phyloP scores from a whole-genome alignment of 2,113 vertebrate species.

The Eptatretus burgeri region DNA sequence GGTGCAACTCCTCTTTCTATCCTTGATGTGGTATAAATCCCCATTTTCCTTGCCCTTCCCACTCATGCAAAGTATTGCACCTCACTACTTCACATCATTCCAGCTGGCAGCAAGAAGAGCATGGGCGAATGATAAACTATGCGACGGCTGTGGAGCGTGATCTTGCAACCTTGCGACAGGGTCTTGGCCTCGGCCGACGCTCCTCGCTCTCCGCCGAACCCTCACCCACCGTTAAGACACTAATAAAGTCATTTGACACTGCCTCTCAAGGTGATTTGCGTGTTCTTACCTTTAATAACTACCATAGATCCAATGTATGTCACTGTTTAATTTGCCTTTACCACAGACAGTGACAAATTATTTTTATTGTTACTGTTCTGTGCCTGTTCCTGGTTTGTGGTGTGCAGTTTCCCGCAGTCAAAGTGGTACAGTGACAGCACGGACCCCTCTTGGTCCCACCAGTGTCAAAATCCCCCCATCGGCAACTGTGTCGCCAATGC shows the following conservation, averaged over 20 bases:
- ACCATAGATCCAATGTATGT: too few relatives aligned
- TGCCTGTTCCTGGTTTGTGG: neutral
- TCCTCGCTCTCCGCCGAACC: constrained; percentile 75
- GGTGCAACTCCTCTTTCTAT: too few relatives aligned
- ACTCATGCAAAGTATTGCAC: too few relatives aligned
- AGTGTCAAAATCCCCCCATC: constrained; percentile 77
- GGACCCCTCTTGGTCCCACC: constrained; percentile 71
- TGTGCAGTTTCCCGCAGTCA: constrained; percentile 13
- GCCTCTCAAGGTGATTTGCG: constrained; percentile 40
- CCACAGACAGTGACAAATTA: neutral
- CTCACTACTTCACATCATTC: neutral
- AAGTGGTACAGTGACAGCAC: constrained; percentile 31
- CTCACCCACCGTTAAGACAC: constrained; percentile 69
- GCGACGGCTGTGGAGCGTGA: constrained; percentile 87
- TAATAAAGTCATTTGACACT: constrained; percentile 84
- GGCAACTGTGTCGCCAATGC: constrained; percentile 73
- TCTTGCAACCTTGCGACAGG: constrained; percentile 55
- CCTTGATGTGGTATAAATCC: too few relatives aligned
- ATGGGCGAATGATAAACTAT: constrained; percentile 79
- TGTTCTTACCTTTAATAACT: too few relatives aligned
- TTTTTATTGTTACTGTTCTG: too few relatives aligned
- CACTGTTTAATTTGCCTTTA: neutral
- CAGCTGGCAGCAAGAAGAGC: constrained; percentile 61
- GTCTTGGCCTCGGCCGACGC: constrained; percentile 58
- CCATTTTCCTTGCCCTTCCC: too few relatives aligned